Base-by-base conservation (phyloP, 2,888 invertebrate species). In the Synergus laeviventris region DNA sequence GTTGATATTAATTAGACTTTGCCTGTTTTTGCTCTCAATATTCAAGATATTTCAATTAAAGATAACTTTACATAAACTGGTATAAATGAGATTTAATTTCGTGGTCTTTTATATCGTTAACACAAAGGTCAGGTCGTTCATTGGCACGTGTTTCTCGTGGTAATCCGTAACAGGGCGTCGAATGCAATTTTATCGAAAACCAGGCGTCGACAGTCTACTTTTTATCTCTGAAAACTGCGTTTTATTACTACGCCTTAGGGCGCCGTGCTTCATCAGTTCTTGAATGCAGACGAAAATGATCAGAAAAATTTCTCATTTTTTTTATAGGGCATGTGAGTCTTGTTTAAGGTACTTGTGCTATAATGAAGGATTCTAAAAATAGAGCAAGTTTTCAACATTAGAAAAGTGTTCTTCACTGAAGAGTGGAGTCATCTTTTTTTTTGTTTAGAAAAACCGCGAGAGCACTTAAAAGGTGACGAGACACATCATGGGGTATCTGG, bases 181-280 rank as follows among this genome's bases (percentile, higher is more conserved):
- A 45, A n/a, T 66, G 31, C n/a, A 66, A 78, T 81, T 82, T 84
- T 84, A 84, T 84, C 84, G 76, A 42, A 59, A 84, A 83, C 82
- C 80, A 84, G 84, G 83, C 84, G 85, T 84, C 79, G 80, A 84
- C 81, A 79, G 83, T 78, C 85, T 81, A 83, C 81, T 64, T 76
- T 81, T 82, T 84, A 45, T 84, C 85, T 84, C 84, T 56, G 42
- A 16, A 60, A 62, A 38, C 16, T 62, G n/a, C 18, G 24, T 66
- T 64, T 64, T 12, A 39, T 38, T 42, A 42, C 14, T 38, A 42
- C 21, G 21, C 18, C 42, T 42, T 42, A 64, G n/a, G 39, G 39
- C 38, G n/a, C n/a, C 11, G n/a, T 38, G 11, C 11, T 61, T 36
- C 18, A 61, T 38, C 11, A 38, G 24, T 61, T 21, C 60, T 60